phyloP scores from a whole-genome alignment of 2,797 vertebrate species.

The Hipposideros larvatus region DNA sequence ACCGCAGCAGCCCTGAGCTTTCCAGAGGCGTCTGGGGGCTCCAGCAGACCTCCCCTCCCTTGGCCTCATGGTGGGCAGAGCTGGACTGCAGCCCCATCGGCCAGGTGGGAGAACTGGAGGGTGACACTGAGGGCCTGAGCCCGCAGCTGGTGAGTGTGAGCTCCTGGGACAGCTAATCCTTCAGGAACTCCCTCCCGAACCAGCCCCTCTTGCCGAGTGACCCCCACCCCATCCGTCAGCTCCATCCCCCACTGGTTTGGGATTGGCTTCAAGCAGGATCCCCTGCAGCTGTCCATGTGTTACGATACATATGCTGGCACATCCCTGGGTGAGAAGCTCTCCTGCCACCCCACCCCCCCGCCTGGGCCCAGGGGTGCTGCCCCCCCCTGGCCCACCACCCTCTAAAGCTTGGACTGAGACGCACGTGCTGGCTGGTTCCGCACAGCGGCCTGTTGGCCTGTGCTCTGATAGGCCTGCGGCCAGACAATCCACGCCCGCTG shows the following conservation, averaged over 20 bases:
- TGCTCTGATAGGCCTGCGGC: neutral
- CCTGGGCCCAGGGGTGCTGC: neutral
- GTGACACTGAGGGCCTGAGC: accelerated
- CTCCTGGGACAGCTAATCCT: neutral
- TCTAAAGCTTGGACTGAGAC: neutral
- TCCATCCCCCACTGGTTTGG: neutral
- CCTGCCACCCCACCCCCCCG: no score
- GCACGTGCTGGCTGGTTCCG: accelerated
- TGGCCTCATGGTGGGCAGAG: neutral
- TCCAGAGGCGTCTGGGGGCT: accelerated
- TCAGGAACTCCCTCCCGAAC: neutral
- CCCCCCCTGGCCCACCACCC: neutral
- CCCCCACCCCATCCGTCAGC: neutral
- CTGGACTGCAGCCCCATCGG: neutral
- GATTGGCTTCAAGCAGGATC: neutral
- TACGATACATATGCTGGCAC: neutral
- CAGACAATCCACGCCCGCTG: no score
- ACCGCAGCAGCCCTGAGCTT: accelerated
- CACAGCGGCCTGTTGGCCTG: accelerated
- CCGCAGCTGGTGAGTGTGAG: accelerated
- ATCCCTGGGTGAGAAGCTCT: neutral
- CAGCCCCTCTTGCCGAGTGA: neutral
- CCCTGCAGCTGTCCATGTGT: neutral
- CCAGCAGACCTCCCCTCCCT: no score
- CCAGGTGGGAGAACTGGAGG: neutral